A percentile compares a stretch with the other conserved stretches of the same genome.
Conservation (phyloP, 2,888 invertebrate genomes). For the Drosophila putrida region DNA sequence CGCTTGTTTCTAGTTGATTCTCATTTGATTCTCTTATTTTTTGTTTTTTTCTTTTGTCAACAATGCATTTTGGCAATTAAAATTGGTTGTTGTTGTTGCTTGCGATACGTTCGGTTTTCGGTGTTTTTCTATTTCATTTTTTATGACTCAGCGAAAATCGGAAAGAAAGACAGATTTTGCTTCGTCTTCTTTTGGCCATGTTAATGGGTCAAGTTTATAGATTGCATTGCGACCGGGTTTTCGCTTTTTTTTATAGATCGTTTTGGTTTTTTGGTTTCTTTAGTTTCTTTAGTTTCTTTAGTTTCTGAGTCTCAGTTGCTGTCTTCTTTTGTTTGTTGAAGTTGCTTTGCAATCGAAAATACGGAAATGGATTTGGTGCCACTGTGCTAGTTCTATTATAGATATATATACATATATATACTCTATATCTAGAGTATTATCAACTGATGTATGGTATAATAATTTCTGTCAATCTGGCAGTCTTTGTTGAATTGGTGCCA, state of each 20-base stretch:
- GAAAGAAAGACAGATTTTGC: slow-evolving; percentile 36
- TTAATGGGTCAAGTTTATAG: slow-evolving; percentile 77
- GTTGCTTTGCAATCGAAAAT: slow-evolving; percentile 49
- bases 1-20: slow-evolving; percentile 20
- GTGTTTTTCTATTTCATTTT: slow-evolving; percentile 18
- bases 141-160: slow-evolving; percentile 47
- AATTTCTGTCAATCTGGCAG: slow-evolving; percentile 69
- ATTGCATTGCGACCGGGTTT: slow-evolving; percentile 68
- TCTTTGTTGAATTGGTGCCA: slow-evolving; percentile 65
- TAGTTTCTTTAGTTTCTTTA: neutral
- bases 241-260: slow-evolving; percentile 2
- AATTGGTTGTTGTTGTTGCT: slow-evolving; percentile 20
- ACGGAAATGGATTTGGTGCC: slow-evolving; percentile 62
- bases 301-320: slow-evolving; percentile 1
- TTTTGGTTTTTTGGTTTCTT: no score
- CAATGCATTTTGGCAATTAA: slow-evolving; percentile 56
- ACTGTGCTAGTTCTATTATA: slow-evolving; percentile 38
- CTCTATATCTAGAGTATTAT: neutral
- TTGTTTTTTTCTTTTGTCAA: slow-evolving; percentile 5
- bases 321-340: neutral
- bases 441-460: slow-evolving; percentile 11
- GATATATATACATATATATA: slow-evolving; percentile 6
- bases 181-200: slow-evolving; percentile 36
- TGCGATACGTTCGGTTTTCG: slow-evolving; percentile 10
- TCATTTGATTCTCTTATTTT: slow-evolving; percentile 3